These are phyloP conservation scores for Brachionichthys hirsutus DNA, from an alignment of 2,113 vertebrate species.

Conservation along the genomic window DNA sequence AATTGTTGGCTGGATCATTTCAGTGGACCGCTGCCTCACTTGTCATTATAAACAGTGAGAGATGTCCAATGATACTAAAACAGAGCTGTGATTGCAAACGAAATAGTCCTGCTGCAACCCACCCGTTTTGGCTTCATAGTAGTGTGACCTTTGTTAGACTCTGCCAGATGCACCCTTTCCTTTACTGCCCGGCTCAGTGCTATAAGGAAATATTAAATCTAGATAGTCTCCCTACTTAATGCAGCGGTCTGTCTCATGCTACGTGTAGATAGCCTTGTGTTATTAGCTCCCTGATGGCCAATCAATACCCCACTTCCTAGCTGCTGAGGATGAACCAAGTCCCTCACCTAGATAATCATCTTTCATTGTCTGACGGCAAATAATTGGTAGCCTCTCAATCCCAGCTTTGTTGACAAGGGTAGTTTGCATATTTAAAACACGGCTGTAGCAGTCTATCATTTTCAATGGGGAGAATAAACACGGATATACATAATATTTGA, in stretches of 20 bases:
- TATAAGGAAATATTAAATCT: slow-evolving; percentile 75
- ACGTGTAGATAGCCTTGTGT: slow-evolving; percentile 83
- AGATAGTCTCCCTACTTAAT: slow-evolving; percentile 73
- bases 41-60: too few relatives aligned
- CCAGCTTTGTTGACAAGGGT: slow-evolving; percentile 72
- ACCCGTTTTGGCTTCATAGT: slow-evolving; percentile 44
- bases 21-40: slow-evolving; percentile 13
- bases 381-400: slow-evolving; percentile 82
- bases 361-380: slow-evolving; percentile 70
- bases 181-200: slow-evolving; percentile 30
- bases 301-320: slow-evolving; percentile 82
- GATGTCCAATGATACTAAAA: slow-evolving; percentile 16
- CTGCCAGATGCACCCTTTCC: slow-evolving; percentile 29
- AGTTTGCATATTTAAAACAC: slow-evolving; percentile 78
- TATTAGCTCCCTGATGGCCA: slow-evolving; percentile 83
- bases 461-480: slow-evolving; percentile 60
- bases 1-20: background rate
- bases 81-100: slow-evolving; percentile 15
- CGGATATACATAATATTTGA: slow-evolving; percentile 63
- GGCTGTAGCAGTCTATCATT: slow-evolving; percentile 55
- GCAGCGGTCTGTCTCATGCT: slow-evolving; percentile 73
- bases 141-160: slow-evolving; percentile 64
- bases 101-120: slow-evolving; percentile 4
- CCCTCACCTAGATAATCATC: slow-evolving; percentile 80
- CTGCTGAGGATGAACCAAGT: slow-evolving; percentile 75